Evolutionary conservation across 2,888 invertebrate genomes (phyloP).

Genomic region (Nesidiocoris tenuis): DNA sequence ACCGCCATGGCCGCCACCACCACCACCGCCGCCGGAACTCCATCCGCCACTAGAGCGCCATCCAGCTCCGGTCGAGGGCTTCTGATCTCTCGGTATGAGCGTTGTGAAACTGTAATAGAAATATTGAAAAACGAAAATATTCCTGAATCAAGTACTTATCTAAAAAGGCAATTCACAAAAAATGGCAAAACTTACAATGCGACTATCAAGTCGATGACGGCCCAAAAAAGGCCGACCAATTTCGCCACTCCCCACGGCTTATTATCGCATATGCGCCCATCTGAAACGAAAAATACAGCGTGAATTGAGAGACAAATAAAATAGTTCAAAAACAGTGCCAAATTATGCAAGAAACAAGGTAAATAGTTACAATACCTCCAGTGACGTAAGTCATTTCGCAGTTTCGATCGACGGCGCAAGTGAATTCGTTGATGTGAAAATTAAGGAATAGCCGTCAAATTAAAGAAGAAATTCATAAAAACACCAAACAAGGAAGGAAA

Average conservation of each 20-base stretch:
- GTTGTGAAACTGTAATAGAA: constrained; percentile 44
- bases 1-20: constrained; percentile 43
- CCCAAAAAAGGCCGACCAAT: constrained; percentile 60
- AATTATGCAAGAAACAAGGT: not conserved
- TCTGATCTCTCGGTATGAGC: constrained; percentile 20
- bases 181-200: constrained; percentile 59
- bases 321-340: not conserved
- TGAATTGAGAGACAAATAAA: too few relatives aligned
- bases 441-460: too few relatives aligned
- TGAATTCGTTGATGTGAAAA: too few relatives aligned
- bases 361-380: constrained; percentile 8
- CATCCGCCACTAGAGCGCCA: constrained; percentile 11
- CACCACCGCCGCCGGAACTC: constrained; percentile 28
- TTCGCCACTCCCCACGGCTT: constrained; percentile 57
- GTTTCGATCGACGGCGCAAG: too few relatives aligned
- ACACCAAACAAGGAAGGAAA: too few relatives aligned
- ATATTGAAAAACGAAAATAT: not conserved
- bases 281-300: constrained; percentile 56
- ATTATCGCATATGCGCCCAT: constrained; percentile 59
- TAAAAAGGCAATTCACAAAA: too few relatives aligned
- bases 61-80: constrained; percentile 4
- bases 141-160: not conserved
- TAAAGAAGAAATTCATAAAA: too few relatives aligned
- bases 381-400: constrained; percentile 14
- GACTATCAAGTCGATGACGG: constrained; percentile 59